phyloP scores from a whole-genome alignment of 2,888 invertebrate species.

The Apodemia duryi region DNA sequence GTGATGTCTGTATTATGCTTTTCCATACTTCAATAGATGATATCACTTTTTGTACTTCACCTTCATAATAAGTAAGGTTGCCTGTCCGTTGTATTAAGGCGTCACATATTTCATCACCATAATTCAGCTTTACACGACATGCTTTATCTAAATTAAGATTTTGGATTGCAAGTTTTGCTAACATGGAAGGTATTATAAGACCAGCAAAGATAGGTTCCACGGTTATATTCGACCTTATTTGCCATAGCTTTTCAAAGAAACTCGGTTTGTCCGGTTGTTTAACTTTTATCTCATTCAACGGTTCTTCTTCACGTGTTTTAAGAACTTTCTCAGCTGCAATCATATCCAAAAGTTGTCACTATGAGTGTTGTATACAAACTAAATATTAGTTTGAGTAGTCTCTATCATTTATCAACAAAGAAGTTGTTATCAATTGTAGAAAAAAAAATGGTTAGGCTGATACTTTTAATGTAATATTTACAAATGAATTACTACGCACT shows the following conservation, averaged over 20 bases:
- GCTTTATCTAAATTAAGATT: constrained; percentile 68
- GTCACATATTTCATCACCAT: constrained; percentile 57
- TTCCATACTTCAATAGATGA: constrained; percentile 77
- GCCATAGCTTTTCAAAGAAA: constrained; percentile 71
- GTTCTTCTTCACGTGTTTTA: constrained; percentile 46
- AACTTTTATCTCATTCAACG: constrained; percentile 42
- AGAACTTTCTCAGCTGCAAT: constrained; percentile 37
- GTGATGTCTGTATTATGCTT: constrained; percentile 74
- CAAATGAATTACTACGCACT: background rate
- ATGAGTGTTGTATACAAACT: constrained; percentile 28
- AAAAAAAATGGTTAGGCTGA: background rate
- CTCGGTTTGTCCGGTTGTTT: constrained; percentile 54
- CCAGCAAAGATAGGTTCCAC: constrained; percentile 86
- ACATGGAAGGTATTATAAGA: constrained; percentile 81
- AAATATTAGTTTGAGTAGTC: constrained; percentile 37
- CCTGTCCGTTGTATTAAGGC: constrained; percentile 51
- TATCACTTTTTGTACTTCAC: constrained; percentile 78
- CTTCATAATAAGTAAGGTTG: constrained; percentile 81
- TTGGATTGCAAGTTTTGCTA: constrained; percentile 83
- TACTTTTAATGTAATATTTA: constrained; percentile 1
- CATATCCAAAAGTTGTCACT: constrained; percentile 38
- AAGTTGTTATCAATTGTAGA: background rate
- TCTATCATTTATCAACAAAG: constrained; percentile 33
- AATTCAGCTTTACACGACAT: constrained; percentile 54
- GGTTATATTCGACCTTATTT: constrained; percentile 80